A percentile compares a stretch with the other conserved stretches of the same genome.
Evolutionary conservation across 2,113 vertebrate species (phyloP).

Genomic region (Grallaria varia): DNA sequence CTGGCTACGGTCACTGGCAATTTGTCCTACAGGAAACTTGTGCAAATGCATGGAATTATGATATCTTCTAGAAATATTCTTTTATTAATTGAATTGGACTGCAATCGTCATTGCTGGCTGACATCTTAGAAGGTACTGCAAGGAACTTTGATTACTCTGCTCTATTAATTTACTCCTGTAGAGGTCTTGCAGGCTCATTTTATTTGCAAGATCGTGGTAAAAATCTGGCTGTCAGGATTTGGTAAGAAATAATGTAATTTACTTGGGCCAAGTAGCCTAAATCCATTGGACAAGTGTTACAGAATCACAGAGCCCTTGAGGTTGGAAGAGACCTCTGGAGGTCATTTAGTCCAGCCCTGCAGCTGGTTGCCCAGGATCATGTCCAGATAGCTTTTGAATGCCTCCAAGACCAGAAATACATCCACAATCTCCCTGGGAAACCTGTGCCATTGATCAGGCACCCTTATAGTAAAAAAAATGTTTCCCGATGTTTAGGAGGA

Average conservation of each 20-base stretch:
- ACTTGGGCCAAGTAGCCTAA: background rate
- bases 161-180: background rate
- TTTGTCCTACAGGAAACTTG: slow-evolving; percentile 3
- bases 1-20: background rate
- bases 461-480: background rate
- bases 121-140: background rate
- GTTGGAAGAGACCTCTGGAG: background rate
- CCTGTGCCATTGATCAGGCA: background rate
- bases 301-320: background rate
- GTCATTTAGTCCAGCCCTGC: background rate
- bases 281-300: background rate
- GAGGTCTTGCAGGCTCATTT: background rate
- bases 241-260: background rate
- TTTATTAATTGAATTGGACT: background rate
- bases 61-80: slow-evolving; percentile 3
- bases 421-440: background rate
- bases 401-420: background rate
- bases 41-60: background rate
- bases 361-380: background rate
- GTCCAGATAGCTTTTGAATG: background rate
- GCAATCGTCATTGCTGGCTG: background rate
- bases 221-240: fast-evolving
- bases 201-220: background rate
- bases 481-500: background rate
- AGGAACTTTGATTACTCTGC: background rate